Base-by-base conservation (phyloP, 2,113 vertebrate genomes). In the Columba livia region DNA sequence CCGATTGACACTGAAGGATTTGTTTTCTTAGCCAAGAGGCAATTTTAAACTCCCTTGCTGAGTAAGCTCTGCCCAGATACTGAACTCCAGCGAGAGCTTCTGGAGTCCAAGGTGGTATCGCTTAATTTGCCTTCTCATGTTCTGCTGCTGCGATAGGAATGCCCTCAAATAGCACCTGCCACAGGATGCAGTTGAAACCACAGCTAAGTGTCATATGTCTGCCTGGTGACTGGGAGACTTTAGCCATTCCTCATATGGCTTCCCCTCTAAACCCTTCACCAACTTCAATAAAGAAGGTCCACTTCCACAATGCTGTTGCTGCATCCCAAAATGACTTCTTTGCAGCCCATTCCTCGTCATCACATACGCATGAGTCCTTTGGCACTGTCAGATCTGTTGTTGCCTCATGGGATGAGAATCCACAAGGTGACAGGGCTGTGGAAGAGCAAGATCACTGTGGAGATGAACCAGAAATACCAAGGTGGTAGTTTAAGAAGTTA, bases 11-110 rank as follows among this genome's bases (percentile, higher is more conserved):
- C 65, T 93, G 95, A 95, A 97, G 92, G 91, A 88, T 95, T 96
- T 96, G 69, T 74, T 95, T 97, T 94, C 78, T 72, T 75, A 95
- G 93, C 92, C 88, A 95, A 94, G 95, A 96, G 71, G 90, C 83
- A 96, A 94, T 93, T 95, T 96, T 86, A 95, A 95, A 79, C 78
- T 79, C 85, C 77, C 88, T 85, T 81, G 66, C 82, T 66, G 77
- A 88, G 81, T 69, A 93, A 93, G 93, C 91, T 91, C 82, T 85
- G 60, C 73, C 84, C 54, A 80, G 89, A 82, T 66, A 34, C 24
- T 72, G 74, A 84, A 58, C 87, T 91, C 53, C 71, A 53, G 48
- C 3, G 47, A 84, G 92, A 54, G 42, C 32, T 89, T 88, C 93
- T 64, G 34, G 67, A 90, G 89, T 29, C 85, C 77, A 54, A 92